Base-by-base conservation (phyloP, 2,888 invertebrate species). In the Pilophorus perplexus region DNA sequence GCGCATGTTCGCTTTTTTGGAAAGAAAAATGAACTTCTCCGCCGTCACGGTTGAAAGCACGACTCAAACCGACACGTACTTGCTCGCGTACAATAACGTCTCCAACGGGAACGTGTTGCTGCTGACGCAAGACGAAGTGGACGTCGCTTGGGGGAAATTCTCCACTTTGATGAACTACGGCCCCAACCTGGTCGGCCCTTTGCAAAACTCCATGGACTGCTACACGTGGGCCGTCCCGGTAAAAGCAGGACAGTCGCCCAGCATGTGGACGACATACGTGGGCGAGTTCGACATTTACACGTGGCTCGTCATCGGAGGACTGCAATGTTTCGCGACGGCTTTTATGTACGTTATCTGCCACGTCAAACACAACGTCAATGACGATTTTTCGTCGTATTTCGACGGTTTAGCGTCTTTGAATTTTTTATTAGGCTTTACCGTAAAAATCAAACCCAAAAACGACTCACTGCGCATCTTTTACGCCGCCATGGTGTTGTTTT, bases 141-240 rank as follows among this genome's bases (percentile, higher is more conserved):
- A 74, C 42, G 69, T 74, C 28, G 73, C 71, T 0, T 71, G 73
- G n/a, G 74, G 74, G 2, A 70, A 71, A 57, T 74, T 73, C 54
- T 72, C 72, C 2, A 69, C 72, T 38, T 65, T 73, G 25, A 64
- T 72, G 14, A 72, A 74, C 59, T 66, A 68, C 20, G 70, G 72
- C 46, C 67, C 70, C 2, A 68, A 70, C 8, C 68, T 72, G 1
- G 68, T 69, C 10, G 71, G 72, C 20, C 70, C 72, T 6, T 69
- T 70, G 48, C 72, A 73, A 66, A 72, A 71, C 6, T 67, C 71
- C 50, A 73, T 73, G 71, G 74, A 74, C 20, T 74, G 74, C 46
- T 73, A 73, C 54, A 74, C 74, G 0, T 74, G 74, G 74, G 73
- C 73, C 5, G 72, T 74, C 6, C 74, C 74, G 1, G 57, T 70